Evolutionary conservation across 2,113 vertebrate species (phyloP).

Genomic region (Amazona vittata): DNA sequence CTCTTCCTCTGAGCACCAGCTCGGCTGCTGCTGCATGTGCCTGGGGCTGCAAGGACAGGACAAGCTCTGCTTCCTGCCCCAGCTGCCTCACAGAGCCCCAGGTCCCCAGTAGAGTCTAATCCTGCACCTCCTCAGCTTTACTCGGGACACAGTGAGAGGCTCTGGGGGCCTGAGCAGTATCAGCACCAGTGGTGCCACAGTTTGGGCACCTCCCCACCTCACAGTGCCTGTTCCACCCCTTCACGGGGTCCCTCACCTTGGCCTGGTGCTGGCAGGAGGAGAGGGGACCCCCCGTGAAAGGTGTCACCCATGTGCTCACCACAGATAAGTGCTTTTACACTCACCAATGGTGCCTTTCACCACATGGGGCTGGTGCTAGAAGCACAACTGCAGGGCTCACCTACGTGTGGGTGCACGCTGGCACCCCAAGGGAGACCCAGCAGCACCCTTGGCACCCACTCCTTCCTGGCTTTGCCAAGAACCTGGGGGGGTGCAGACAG

Average conservation of each 20-base stretch:
- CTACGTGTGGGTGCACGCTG: fast-evolving
- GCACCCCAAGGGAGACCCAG: neutral
- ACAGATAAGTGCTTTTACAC: neutral
- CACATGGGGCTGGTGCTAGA: fast-evolving
- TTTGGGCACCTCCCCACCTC: neutral
- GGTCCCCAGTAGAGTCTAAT: neutral
- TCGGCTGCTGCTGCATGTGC: neutral
- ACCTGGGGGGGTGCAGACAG: neutral
- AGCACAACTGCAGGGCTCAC: neutral
- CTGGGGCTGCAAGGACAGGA: fast-evolving
- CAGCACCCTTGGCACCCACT: neutral
- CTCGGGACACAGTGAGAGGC: neutral
- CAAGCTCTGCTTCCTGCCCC: neutral
- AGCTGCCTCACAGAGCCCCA: neutral
- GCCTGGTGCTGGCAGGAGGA: neutral
- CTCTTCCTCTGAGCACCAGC: constrained; percentile 82
- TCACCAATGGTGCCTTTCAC: neutral
- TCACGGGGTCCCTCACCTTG: fast-evolving
- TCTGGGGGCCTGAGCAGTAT: neutral
- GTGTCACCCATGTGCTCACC: neutral
- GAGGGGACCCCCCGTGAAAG: fast-evolving
- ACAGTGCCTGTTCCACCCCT: neutral
- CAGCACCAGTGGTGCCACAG: fast-evolving
- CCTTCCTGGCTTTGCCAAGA: neutral
- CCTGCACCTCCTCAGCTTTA: neutral